Base-by-base conservation (phyloP, 2,113 vertebrate species). In the Brachionichthys hirsutus region DNA sequence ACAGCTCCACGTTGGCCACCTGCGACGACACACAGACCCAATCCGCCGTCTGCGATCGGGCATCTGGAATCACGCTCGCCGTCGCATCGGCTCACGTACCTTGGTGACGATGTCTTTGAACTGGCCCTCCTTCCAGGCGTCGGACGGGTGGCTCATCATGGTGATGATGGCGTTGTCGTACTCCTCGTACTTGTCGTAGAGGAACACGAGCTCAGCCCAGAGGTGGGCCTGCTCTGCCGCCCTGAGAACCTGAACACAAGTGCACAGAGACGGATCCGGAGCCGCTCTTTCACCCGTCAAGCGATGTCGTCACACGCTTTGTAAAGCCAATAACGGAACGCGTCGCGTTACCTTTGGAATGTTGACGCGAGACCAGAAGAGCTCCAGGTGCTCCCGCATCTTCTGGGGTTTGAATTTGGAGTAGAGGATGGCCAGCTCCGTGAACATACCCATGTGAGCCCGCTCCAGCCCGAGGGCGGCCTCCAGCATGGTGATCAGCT, bases 371-470 rank as follows among this genome's bases (percentile, higher is more conserved):
- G 97, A 98, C 97, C 97, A 99, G 88, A 99, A 99, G 20, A 99
- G 91, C 65, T 99, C 97, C 86, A 99, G 85, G 70, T 99, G 97
- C 85, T 99, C 97, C 83, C 96, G 94, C 97, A 99, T 99, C 90
- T 98, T 99, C 88, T 98, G 97, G 24, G 97, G 97, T 74, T 99
- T 99, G 85, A 98, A 99, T 82, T 99, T 99, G 68, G 97, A 99
- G 86, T 99, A 99, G 14, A 99, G 93, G 85, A 99, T 99, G 68
- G 97, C 97, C 87, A 99, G 85, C 80, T 99, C 97, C 0, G 97
- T 99, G 78, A 99, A 99, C 97, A 99, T 99, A 3, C 97, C 97
- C 97, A 99, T 99, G 81, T 99, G 97, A 47, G 97, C 97, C 19
- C 97, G 91, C 62, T 99, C 97, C 78, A 99, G 91, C 1, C 97